Conservation (phyloP, 2,797 vertebrate species). For the Protosalanx chinensis region DNA sequence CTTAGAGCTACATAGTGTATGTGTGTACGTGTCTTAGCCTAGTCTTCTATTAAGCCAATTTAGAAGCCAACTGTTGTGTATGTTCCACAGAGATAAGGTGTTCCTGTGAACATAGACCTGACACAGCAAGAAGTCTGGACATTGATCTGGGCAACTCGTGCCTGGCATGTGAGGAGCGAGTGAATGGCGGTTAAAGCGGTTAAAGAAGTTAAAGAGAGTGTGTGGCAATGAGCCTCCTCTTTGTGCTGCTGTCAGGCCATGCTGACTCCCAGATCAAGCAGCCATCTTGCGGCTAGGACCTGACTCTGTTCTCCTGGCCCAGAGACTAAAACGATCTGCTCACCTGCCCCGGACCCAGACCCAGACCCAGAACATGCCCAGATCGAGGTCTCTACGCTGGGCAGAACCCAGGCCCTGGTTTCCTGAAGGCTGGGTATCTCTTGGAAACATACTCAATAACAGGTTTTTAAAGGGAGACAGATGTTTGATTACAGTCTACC, state of each 20-base stretch:
- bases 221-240: not conserved
- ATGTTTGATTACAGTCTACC: slow-evolving; percentile 22
- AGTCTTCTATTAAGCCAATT: no score
- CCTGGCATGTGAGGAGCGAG: not conserved
- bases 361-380: not conserved
- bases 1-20: no score
- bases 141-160: not conserved
- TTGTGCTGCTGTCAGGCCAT: not conserved
- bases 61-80: not conserved
- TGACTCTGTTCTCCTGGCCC: slow-evolving; percentile 8
- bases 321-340: slow-evolving; percentile 6
- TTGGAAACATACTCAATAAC: not conserved
- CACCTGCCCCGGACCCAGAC: not conserved
- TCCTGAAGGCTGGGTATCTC: slow-evolving; percentile 2
- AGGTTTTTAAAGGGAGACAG: slow-evolving; percentile 16
- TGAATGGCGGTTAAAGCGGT: not conserved
- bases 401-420: slow-evolving; percentile 1
- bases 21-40: no score
- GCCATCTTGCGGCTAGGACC: slow-evolving; percentile 29
- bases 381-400: not conserved
- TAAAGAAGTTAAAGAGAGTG: not conserved
- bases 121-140: not conserved
- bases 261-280: slow-evolving; percentile 31
- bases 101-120: not conserved
- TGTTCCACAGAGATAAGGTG: slow-evolving; percentile 14